Evolutionary conservation across 2,113 vertebrate species (phyloP).

Genomic region (Astur gentilis): DNA sequence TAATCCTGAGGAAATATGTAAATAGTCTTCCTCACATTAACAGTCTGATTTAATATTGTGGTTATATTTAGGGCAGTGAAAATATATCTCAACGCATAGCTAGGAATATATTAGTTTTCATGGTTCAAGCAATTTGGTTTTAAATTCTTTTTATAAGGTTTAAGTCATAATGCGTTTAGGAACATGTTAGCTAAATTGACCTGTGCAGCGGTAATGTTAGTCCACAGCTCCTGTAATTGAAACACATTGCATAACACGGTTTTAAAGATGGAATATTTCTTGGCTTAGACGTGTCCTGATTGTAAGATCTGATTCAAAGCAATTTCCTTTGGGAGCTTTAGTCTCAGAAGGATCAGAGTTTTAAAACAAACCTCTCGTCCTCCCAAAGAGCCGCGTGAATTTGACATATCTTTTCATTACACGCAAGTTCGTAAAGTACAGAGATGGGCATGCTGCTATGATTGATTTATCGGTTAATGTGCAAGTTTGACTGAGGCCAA

Average conservation of each 20-base stretch:
- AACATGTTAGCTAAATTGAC: not conserved
- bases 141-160: not conserved
- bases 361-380: not conserved
- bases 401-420: not conserved
- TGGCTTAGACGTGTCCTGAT: not conserved
- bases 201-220: not conserved
- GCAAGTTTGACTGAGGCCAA: not conserved
- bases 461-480: not conserved
- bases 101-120: not conserved
- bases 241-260: not conserved
- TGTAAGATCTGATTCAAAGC: not conserved
- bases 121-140: not conserved
- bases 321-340: not conserved
- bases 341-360: not conserved
- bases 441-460: not conserved
- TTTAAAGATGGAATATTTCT: not conserved
- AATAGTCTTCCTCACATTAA: not conserved
- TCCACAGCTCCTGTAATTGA: not conserved
- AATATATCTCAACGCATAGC: not conserved
- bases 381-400: accelerated
- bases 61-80: not conserved
- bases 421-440: not conserved
- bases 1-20: not conserved
- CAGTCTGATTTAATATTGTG: not conserved
- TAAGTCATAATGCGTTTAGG: not conserved